phyloP scores from a whole-genome alignment of 2,113 vertebrate species.

The Arothron firmamentum region DNA sequence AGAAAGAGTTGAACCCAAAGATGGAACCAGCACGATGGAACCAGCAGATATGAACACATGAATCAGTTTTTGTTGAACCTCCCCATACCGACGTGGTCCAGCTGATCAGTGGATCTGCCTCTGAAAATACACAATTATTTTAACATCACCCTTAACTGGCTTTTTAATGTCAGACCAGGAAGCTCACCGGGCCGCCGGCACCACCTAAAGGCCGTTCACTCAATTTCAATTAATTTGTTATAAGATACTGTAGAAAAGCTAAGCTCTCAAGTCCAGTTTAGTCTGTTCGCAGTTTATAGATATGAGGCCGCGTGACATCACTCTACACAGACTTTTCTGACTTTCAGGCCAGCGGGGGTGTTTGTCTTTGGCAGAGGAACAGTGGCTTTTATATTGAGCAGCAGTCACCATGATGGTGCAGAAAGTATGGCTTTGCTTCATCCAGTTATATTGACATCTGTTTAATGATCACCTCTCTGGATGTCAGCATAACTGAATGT shows the following conservation, averaged over 20 bases:
- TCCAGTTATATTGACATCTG: constrained; percentile 74
- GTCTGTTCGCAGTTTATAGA: background rate
- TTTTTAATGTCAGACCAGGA: constrained; percentile 76
- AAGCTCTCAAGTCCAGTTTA: constrained; percentile 34
- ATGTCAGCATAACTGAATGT: constrained; percentile 68
- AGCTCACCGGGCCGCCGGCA: constrained; percentile 60
- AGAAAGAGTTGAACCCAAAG: constrained; percentile 72
- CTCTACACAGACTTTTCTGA: background rate
- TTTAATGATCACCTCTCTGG: constrained; percentile 64
- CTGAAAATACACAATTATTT: constrained; percentile 84
- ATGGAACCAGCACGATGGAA: constrained; percentile 75
- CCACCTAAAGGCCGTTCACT: constrained; percentile 54
- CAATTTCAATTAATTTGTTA: constrained; percentile 52
- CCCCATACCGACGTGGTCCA: constrained; percentile 74
- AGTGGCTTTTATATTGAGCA: constrained; percentile 29
- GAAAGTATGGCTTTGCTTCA: constrained; percentile 38
- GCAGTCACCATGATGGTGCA: constrained; percentile 33
- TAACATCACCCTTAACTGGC: constrained; percentile 81
- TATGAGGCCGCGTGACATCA: background rate
- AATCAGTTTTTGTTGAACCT: constrained; percentile 76
- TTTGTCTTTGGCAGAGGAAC: constrained; percentile 10
- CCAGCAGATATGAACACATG: constrained; percentile 73
- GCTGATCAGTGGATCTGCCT: constrained; percentile 79
- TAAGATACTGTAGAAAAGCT: constrained; percentile 39
- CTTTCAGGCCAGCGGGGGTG: background rate